These are phyloP conservation scores for Poecile atricapillus DNA, from an alignment of 2,113 vertebrate genomes.

Conservation along the genomic window DNA sequence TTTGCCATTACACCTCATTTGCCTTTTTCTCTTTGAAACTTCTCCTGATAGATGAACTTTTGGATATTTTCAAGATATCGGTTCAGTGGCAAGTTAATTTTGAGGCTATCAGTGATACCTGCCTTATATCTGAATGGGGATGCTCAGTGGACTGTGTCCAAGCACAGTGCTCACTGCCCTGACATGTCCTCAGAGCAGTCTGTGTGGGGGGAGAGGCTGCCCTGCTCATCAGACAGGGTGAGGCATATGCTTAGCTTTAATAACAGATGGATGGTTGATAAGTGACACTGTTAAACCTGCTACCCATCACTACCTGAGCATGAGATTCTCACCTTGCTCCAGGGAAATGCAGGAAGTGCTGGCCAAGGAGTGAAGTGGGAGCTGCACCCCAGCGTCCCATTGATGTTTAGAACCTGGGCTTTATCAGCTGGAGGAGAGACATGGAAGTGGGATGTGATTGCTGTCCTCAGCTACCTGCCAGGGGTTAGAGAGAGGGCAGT, in stretches of 20 bases:
- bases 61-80: background rate
- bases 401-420: background rate
- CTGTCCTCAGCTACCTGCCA: background rate
- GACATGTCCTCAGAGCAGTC: background rate
- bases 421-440: background rate
- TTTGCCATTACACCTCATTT: background rate
- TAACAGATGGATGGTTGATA: background rate
- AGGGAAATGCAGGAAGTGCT: background rate
- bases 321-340: background rate
- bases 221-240: background rate
- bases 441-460: background rate
- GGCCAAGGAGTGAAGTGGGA: rapidly evolving
- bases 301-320: background rate
- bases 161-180: rapidly evolving
- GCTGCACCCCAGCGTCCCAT: rapidly evolving
- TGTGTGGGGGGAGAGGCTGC: background rate
- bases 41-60: background rate
- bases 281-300: background rate
- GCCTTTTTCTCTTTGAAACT: background rate
- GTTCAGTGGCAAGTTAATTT: background rate
- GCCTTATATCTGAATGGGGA: background rate
- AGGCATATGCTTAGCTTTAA: background rate
- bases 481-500: background rate
- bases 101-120: background rate
- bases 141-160: background rate